Percentiles rank a stretch among this genome's conserved stretches.
These are phyloP conservation scores for Tetragonisca angustula DNA, from an alignment of 2,888 invertebrate species.

Conservation along the genomic window DNA sequence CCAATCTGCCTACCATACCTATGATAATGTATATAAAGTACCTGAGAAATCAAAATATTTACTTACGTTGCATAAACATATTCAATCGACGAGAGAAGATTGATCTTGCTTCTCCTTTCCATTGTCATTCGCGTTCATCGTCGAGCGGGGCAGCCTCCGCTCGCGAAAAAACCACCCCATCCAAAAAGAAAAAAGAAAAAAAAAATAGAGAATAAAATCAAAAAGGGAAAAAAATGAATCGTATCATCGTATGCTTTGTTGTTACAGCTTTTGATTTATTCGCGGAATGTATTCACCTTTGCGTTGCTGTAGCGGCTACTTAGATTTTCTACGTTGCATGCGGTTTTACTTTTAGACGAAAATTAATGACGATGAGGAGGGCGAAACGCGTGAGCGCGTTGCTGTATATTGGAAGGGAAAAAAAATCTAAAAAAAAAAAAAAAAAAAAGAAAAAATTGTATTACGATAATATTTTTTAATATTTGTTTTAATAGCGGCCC, in stretches of 20 bases:
- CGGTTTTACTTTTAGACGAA: slow-evolving; percentile 58
- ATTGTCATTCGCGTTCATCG: slow-evolving; percentile 26
- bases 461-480: slow-evolving; percentile 50
- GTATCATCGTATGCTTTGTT: slow-evolving; percentile 59
- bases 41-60: slow-evolving; percentile 78
- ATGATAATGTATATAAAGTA: slow-evolving; percentile 84
- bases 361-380: not conserved
- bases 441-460: slow-evolving; percentile 13
- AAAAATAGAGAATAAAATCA: not conserved
- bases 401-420: slow-evolving; percentile 22
- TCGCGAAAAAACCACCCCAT: not conserved
- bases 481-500: not conserved
- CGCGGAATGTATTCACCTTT: slow-evolving; percentile 53
- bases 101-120: slow-evolving; percentile 11
- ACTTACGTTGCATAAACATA: slow-evolving; percentile 48
- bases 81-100: slow-evolving; percentile 20
- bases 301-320: slow-evolving; percentile 53
- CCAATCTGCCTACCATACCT: slow-evolving; percentile 75
- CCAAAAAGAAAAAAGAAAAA: not conserved
- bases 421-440: slow-evolving; percentile 49
- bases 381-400: slow-evolving; percentile 4
- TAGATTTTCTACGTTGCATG: slow-evolving; percentile 73
- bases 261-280: slow-evolving; percentile 59
- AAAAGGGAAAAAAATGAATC: slow-evolving; percentile 30
- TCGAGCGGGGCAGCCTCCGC: slow-evolving; percentile 29